Evolutionary conservation across 1,140 invertebrate genomes (phyloP).

Genomic region (Gryllus bimaculatus): DNA sequence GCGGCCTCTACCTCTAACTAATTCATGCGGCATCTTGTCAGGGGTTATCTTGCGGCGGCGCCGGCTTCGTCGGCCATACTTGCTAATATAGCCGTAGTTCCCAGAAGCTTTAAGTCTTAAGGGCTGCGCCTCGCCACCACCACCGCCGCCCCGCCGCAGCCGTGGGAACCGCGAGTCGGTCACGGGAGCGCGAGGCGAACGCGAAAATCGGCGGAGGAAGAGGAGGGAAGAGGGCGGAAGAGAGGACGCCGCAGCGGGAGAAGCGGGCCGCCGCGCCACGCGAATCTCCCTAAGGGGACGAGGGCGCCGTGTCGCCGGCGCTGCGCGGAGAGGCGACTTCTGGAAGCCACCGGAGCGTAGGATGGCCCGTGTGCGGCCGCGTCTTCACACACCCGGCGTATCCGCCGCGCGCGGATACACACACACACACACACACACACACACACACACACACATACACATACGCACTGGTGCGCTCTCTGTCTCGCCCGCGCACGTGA

Average conservation of each 20-base stretch:
- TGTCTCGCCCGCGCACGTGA: too few relatives aligned
- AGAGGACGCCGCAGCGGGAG: background rate
- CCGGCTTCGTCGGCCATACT: background rate
- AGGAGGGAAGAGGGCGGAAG: background rate
- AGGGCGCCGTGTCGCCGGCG: background rate
- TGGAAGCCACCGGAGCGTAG: background rate
- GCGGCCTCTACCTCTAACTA: background rate
- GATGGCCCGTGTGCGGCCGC: background rate
- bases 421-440: background rate
- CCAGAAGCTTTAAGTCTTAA: background rate
- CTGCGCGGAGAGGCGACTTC: background rate
- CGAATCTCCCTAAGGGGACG: background rate
- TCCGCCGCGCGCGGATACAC: background rate
- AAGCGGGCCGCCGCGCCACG: too few relatives aligned
- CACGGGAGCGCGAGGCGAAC: background rate
- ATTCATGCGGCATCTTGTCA: background rate
- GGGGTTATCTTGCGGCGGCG: background rate
- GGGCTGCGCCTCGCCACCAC: background rate
- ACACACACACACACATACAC: background rate
- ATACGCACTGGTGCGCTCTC: too few relatives aligned
- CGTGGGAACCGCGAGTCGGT: background rate
- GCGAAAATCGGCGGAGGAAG: background rate
- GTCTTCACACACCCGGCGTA: background rate
- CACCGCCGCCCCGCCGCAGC: background rate
- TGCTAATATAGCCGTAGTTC: slow-evolving; percentile 1